Evolutionary conservation across 2,888 invertebrate genomes (phyloP).

Genomic region (Conomelus anceps): DNA sequence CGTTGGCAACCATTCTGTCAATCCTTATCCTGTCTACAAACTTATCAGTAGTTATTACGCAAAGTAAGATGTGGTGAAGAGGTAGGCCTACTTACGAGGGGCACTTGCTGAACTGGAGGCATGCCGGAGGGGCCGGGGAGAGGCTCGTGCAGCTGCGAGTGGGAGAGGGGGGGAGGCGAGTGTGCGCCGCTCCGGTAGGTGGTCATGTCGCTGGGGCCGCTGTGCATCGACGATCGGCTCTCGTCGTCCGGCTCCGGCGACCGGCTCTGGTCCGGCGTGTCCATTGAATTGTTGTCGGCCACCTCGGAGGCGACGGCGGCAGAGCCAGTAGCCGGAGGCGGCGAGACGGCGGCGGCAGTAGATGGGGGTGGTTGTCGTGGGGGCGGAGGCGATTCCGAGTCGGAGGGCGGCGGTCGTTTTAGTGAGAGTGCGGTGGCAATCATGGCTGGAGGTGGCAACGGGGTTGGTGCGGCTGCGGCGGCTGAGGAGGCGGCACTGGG

Average conservation of each 20-base stretch:
- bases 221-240: conserved; percentile 41
- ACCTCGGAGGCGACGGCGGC: conserved; percentile 14
- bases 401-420: conserved; percentile 15
- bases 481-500: conserved; percentile 21
- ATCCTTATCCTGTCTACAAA: no score
- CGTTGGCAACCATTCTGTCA: no score
- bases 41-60: no score
- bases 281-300: conserved; percentile 23
- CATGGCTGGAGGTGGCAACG: conserved; percentile 8
- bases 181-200: conserved; percentile 39
- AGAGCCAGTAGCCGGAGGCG: no score
- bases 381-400: conserved; percentile 5
- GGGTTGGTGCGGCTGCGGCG: background rate
- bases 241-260: conserved; percentile 31
- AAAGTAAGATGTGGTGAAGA: no score
- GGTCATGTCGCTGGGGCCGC: conserved; percentile 52
- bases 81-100: conserved; percentile 58
- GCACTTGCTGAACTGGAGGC: conserved; percentile 82
- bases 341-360: no score
- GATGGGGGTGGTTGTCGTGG: background rate
- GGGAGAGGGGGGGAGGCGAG: conserved; percentile 31
- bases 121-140: conserved; percentile 76
- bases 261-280: conserved; percentile 17
- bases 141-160: conserved; percentile 39
- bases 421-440: conserved; percentile 14